Base-by-base conservation (phyloP, 2,888 invertebrate genomes). In the Scaptodrosophila latifasciaeformis region DNA sequence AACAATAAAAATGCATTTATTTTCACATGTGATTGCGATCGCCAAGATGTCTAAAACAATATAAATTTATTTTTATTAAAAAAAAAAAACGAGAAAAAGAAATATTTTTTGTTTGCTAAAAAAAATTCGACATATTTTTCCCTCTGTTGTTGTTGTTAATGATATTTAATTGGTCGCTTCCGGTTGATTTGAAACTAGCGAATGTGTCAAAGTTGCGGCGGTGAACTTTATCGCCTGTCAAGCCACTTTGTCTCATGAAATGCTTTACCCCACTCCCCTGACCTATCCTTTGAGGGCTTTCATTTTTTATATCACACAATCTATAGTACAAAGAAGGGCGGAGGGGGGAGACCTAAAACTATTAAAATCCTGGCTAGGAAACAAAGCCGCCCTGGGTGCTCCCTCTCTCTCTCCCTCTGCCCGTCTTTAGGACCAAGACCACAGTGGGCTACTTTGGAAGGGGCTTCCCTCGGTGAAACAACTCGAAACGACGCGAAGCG, bases 211-310 rank as follows among this genome's bases (percentile, higher is more conserved):
- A 24, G 24, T 24, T 24, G 24, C 24, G 40, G 40, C n/a, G n/a
- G 15, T 27, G 50, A 49, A 54, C 57, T 59, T 75, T 65, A 76
- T 76, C 72, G 62, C 56, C 49, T 27, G 47, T 34, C 63, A 63
- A 56, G 79, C 77, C 80, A 79, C 60, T 76, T 79, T 79, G 79
- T 76, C 79, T 79, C 63, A 47, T 79, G 77, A 72, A 77, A 72
- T 77, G 77, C 60, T 56, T 62, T 62, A 65, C 18, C 24, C 24
- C 24, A 24, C 24, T 7, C 4, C 24, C 24, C 24, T 65, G 54
- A 64, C 67, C 67, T 64, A 64, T 68, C 10, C 29, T 59, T 52
- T 58, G 59, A 7, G 24, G 24, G 24, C 24, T 24, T 24, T 24
- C 64, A n/a, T n/a, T n/a, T n/a, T n/a, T n/a, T n/a, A n/a, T n/a